Evolutionary conservation across 2,888 invertebrate species (phyloP).

Genomic region (Lagria hirta): DNA sequence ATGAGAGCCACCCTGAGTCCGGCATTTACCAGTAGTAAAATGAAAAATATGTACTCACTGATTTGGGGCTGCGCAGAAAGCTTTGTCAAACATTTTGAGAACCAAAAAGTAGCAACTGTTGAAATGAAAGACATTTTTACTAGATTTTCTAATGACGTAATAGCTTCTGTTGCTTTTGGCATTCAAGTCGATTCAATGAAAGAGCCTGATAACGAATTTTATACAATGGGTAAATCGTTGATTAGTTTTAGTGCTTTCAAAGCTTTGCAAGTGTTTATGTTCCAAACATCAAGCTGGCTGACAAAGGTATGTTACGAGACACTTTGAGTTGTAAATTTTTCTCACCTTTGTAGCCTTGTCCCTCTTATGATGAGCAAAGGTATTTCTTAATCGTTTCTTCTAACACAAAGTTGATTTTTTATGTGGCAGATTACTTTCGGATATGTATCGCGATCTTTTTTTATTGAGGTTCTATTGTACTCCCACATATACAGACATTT

Average conservation of each 20-base stretch:
- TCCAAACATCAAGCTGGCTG: not conserved
- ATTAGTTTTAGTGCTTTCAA: slow-evolving; percentile 37
- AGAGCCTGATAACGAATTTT: slow-evolving; percentile 59
- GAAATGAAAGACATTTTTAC: slow-evolving; percentile 55
- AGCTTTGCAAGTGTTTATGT: not conserved
- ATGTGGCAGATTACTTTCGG: too few relatives aligned
- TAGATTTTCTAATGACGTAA: slow-evolving; percentile 58
- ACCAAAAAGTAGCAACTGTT: slow-evolving; percentile 31
- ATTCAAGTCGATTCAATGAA: slow-evolving; percentile 59
- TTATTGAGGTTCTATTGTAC: too few relatives aligned
- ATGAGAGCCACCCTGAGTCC: slow-evolving; percentile 54
- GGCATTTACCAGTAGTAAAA: slow-evolving; percentile 55
- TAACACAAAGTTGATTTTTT: too few relatives aligned
- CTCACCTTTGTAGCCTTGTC: too few relatives aligned
- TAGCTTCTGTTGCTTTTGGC: slow-evolving; percentile 59
- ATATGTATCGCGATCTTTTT: too few relatives aligned
- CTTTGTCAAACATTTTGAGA: slow-evolving; percentile 27
- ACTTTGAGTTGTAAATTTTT: too few relatives aligned
- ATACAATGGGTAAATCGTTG: slow-evolving; percentile 54
- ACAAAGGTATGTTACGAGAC: too few relatives aligned
- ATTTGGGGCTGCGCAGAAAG: slow-evolving; percentile 35
- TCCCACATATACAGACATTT: too few relatives aligned
- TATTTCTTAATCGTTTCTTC: too few relatives aligned
- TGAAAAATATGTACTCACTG: slow-evolving; percentile 53
- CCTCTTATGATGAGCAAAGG: too few relatives aligned